A percentile compares a stretch with the other conserved stretches of the same genome.
Evolutionary conservation across 2,113 vertebrate species (phyloP).

Genomic region (Pteronura brasiliensis): DNA sequence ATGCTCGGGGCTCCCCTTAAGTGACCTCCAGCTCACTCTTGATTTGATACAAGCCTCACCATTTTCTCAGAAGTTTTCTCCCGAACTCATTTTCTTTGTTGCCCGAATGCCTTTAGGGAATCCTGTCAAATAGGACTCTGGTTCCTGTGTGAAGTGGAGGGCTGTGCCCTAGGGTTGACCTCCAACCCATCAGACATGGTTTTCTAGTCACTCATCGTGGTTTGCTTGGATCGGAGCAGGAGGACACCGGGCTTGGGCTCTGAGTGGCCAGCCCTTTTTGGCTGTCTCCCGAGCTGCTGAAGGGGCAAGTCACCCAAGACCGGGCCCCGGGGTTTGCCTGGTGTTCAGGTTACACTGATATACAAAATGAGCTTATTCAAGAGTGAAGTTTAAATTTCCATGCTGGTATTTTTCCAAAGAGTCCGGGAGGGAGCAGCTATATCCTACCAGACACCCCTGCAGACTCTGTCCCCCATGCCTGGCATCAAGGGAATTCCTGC

Average conservation of each 20-base stretch:
- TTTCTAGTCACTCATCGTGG: neutral
- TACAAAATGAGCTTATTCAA: slow-evolving; percentile 47
- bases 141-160: fast-evolving
- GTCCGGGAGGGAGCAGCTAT: neutral
- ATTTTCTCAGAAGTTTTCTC: slow-evolving; percentile 1
- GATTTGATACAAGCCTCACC: neutral
- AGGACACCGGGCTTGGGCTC: neutral
- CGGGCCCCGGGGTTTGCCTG: neutral
- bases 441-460: neutral
- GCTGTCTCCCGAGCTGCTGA: neutral
- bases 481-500: neutral
- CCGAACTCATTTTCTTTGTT: neutral
- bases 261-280: neutral
- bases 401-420: slow-evolving; percentile 39
- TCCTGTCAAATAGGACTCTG: neutral
- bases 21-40: neutral
- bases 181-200: neutral
- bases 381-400: slow-evolving; percentile 45
- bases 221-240: neutral
- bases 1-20: neutral
- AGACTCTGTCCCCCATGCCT: neutral
- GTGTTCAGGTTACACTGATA: slow-evolving; percentile 50
- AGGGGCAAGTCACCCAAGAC: neutral
- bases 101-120: neutral
- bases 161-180: neutral